Evolutionary conservation across 2,888 invertebrate genomes (phyloP), one percentile per base, ranked within the genome.

Genomic region (Acrobasis repandana): DNA sequence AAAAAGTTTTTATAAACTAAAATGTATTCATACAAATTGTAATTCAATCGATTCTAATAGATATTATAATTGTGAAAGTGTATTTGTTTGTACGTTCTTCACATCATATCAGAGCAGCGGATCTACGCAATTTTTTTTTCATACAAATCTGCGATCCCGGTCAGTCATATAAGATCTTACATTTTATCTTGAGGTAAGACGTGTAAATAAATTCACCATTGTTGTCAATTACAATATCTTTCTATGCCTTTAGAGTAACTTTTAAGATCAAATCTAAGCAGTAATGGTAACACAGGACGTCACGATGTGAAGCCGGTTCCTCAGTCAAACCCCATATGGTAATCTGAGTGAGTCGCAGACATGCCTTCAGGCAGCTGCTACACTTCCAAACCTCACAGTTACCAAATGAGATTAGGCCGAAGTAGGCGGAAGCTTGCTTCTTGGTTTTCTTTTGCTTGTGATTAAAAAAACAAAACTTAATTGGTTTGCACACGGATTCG

Each of bases 401-500:
- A 98, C 98, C 97, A 96, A 96, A 97, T 98, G 98, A 98, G 98
- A 98, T 98, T 98, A 96, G 94, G 95, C 95, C 94, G 95, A 93
- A 93, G 91, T 87, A 91, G 90, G 90, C 86, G 73, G 63, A 90
- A 90, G 89, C 88, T 86, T 76, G 74, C 61, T 68, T 76, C 77
- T 78, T 74, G 70, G 68, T 57, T 60, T 75, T 70, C 62, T 70
- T 65, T 67, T 70, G 72, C 67, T 65, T 64, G 65, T 63, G 60
- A 38, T 54, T 18, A 58, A 49, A 54, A 38, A 18, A 1, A 1
- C 1, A 18, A 50, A 33, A 50, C 0, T 16, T 10, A 9, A 16
- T 5, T 10, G 43, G n/a, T 38, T 14, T 54, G 54, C 20, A 20
- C 54, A 54, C 38, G 54, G 5, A 9, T 54, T 15, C 38, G 14